phyloP scores from a whole-genome alignment of 2,888 invertebrate species.

The Melieria omissa region DNA sequence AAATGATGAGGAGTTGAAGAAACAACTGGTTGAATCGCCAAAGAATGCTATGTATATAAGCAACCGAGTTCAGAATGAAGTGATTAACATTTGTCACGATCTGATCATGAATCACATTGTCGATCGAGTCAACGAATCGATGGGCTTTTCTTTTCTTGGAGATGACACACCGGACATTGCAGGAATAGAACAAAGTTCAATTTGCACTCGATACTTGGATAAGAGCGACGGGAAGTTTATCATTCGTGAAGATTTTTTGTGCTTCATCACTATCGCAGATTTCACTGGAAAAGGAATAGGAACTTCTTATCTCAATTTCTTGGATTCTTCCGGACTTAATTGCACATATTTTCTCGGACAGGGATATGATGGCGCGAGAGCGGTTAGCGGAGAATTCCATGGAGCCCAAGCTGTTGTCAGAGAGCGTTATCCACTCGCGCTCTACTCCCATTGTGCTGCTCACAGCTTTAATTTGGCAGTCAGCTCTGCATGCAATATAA shows the following conservation, averaged over 20 bases:
- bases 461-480: slow-evolving; percentile 19
- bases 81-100: not conserved
- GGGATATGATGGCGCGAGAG: slow-evolving; percentile 9
- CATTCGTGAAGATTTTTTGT: slow-evolving; percentile 24
- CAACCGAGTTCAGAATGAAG: slow-evolving; percentile 17
- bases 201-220: slow-evolving; percentile 12
- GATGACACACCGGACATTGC: slow-evolving; percentile 14
- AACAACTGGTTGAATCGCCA: slow-evolving; percentile 6
- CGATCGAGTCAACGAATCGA: slow-evolving; percentile 19
- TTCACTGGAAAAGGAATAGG: slow-evolving; percentile 25
- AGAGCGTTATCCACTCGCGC: slow-evolving; percentile 3
- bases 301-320: not conserved
- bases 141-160: slow-evolving; percentile 12
- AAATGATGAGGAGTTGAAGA: slow-evolving; percentile 18
- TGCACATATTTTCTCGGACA: slow-evolving; percentile 12
- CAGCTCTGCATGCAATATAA: slow-evolving; percentile 1
- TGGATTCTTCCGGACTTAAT: slow-evolving; percentile 5
- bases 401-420: slow-evolving; percentile 1
- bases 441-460: slow-evolving; percentile 25
- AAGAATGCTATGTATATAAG: slow-evolving; percentile 24
- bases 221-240: slow-evolving; percentile 6
- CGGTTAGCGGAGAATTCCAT: slow-evolving; percentile 7
- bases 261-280: slow-evolving; percentile 13
- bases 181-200: slow-evolving; percentile 7
- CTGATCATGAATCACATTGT: not conserved